phyloP scores from a whole-genome alignment of 2,888 invertebrate species.

The Charanyca ferruginea region DNA sequence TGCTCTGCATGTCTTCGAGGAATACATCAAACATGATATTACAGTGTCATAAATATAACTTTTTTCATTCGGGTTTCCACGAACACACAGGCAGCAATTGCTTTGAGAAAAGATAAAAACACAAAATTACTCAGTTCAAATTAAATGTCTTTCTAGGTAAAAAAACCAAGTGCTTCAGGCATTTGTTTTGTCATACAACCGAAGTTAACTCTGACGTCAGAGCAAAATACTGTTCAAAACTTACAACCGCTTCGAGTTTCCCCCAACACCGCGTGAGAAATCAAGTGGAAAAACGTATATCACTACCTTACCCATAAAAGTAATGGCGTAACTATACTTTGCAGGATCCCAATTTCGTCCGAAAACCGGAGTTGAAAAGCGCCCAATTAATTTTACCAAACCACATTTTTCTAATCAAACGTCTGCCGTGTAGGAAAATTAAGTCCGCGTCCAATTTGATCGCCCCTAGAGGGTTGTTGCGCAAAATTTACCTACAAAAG shows the following conservation, averaged over 20 bases:
- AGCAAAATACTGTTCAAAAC: constrained; percentile 24
- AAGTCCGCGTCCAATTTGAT: constrained; percentile 64
- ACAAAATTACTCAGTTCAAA: too few relatives aligned
- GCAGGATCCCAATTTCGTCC: constrained; percentile 15
- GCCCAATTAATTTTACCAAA: constrained; percentile 55
- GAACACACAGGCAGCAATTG: too few relatives aligned
- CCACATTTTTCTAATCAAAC: constrained; percentile 64
- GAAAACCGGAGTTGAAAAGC: constrained; percentile 40
- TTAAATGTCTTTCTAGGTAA: too few relatives aligned
- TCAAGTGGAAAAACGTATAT: constrained; percentile 43
- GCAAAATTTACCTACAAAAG: constrained; percentile 62
- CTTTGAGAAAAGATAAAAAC: too few relatives aligned
- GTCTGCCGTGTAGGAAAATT: constrained; percentile 52
- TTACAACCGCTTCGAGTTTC: constrained; percentile 19
- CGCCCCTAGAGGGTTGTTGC: constrained; percentile 49
- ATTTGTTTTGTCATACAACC: too few relatives aligned
- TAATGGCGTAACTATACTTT: constrained; percentile 35
- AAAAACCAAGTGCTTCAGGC: too few relatives aligned
- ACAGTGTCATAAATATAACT: too few relatives aligned
- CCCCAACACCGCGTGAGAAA: constrained; percentile 13
- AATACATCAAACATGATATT: too few relatives aligned
- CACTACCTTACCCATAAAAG: constrained; percentile 29
- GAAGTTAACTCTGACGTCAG: constrained; percentile 4
- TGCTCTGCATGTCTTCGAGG: too few relatives aligned
- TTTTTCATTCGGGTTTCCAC: too few relatives aligned